Conservation (phyloP, 2,113 vertebrate genomes). For the Perca fluviatilis region DNA sequence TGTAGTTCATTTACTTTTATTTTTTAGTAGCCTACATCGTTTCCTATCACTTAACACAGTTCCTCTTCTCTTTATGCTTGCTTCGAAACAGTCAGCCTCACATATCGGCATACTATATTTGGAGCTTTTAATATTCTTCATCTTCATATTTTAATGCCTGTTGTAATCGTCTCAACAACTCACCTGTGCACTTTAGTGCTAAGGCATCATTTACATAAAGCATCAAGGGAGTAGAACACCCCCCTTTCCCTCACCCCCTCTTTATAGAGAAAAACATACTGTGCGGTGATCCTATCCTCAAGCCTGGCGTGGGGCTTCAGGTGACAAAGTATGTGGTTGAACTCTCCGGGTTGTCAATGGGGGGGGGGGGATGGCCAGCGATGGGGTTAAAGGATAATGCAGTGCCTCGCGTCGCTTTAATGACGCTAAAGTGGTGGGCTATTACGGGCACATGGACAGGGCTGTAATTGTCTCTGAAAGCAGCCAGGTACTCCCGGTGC, state of each 20-base stretch:
- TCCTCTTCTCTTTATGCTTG: neutral
- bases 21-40: neutral
- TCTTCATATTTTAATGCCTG: conserved; percentile 30
- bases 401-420: conserved; percentile 86
- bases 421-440: conserved; percentile 87
- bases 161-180: conserved; percentile 56
- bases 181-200: conserved; percentile 70
- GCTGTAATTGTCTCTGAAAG: conserved; percentile 91
- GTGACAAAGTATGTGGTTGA: conserved; percentile 83
- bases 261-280: conserved; percentile 19
- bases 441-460: conserved; percentile 85
- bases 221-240: conserved; percentile 36
- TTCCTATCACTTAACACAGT: conserved; percentile 6
- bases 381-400: conserved; percentile 87
- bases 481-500: conserved; percentile 88
- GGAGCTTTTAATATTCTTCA: conserved; percentile 15
- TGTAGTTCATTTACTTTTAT: neutral
- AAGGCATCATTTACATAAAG: conserved; percentile 75
- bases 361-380: conserved; percentile 80
- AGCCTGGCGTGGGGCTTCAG: conserved; percentile 65
- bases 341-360: conserved; percentile 80
- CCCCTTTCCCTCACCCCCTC: neutral
- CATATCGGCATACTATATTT: conserved; percentile 7
- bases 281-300: conserved; percentile 60
- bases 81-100: neutral